These are phyloP conservation scores for Darevskia mixta DNA, from an alignment of 2,797 vertebrate genomes.

Conservation along the genomic window DNA sequence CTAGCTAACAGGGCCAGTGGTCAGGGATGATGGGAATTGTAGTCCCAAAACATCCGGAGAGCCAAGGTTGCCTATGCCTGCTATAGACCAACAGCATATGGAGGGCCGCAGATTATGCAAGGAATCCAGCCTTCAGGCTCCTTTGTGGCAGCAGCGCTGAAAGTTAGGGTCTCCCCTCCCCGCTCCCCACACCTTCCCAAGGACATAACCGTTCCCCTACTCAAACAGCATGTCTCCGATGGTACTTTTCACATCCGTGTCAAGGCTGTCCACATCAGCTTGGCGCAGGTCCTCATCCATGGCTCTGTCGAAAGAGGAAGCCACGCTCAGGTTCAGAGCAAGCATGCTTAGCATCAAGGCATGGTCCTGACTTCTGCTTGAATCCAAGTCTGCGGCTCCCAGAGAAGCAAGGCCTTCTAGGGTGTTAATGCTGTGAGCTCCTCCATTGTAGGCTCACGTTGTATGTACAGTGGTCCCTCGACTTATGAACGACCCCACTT, in stretches of 20 bases:
- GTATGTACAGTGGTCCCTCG: no score
- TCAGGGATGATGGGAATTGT: no score
- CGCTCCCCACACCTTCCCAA: neutral
- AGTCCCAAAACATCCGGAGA: no score
- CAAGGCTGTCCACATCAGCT: slow-evolving; percentile 77
- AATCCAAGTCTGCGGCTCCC: no score
- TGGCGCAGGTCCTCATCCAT: slow-evolving; percentile 64
- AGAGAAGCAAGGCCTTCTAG: no score
- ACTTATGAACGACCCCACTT: no score
- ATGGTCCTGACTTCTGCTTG: neutral
- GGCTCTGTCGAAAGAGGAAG: neutral
- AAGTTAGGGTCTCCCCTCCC: neutral
- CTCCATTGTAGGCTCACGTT: no score
- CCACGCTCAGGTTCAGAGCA: neutral
- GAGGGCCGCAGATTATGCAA: neutral
- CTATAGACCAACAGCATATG: neutral
- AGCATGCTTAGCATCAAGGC: neutral
- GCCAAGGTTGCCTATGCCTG: no score
- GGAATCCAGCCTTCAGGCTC: neutral
- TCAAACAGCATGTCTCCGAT: slow-evolving; percentile 82
- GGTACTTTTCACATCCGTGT: slow-evolving; percentile 81
- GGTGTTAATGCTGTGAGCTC: no score
- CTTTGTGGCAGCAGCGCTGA: neutral
- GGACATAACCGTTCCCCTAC: slow-evolving; percentile 63
- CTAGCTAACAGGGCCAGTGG: no score